Conservation (phyloP, 2,113 vertebrate species). For the Jaculus jaculus region DNA sequence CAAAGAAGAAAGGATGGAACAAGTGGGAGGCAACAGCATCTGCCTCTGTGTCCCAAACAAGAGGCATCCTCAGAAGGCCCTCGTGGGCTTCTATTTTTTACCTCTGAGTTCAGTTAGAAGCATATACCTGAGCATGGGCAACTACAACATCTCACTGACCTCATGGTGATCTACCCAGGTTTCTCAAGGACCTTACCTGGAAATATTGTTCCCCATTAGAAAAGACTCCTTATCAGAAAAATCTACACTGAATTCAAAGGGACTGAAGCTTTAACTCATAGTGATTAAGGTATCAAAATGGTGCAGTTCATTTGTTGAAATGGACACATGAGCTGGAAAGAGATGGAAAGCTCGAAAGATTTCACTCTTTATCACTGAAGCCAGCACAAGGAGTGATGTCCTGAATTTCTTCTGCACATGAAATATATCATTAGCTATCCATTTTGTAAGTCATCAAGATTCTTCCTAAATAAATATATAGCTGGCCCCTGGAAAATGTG, state of each 20-base stretch:
- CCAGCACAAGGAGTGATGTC: no score
- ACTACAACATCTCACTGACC: no score
- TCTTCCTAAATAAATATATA: background rate
- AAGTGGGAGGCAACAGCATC: fast-evolving
- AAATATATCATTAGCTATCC: background rate
- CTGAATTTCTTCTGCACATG: background rate
- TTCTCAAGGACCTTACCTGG: background rate
- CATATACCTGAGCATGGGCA: no score
- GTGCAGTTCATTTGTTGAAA: background rate
- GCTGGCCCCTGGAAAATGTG: background rate
- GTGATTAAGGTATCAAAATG: fast-evolving
- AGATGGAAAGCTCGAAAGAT: background rate
- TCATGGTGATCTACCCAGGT: background rate
- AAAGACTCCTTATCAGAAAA: background rate
- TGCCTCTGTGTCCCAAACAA: no score
- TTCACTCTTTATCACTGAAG: background rate
- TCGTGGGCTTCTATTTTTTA: fast-evolving
- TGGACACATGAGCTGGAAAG: background rate
- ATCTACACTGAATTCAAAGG: background rate
- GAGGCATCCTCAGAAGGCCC: background rate
- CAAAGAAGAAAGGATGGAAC: background rate
- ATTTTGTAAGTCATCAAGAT: background rate
- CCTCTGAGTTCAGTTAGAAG: no score
- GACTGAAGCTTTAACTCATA: fast-evolving
- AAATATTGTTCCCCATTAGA: background rate